phyloP scores from a whole-genome alignment of 2,113 vertebrate genomes.

The Psettodes erumei region DNA sequence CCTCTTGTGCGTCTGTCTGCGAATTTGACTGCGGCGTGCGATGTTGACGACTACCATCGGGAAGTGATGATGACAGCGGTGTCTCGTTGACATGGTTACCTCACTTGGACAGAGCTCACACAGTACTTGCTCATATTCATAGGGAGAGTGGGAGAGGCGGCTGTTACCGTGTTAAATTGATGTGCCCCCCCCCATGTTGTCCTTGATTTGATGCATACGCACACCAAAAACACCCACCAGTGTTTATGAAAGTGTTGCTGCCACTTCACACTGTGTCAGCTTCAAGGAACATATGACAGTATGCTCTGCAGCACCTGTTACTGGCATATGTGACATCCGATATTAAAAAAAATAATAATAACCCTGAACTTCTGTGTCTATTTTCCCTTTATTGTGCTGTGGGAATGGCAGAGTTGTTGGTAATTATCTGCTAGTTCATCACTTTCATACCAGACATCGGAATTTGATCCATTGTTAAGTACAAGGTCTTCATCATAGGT shows the following conservation, averaged over 20 bases:
- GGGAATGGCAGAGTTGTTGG: background rate
- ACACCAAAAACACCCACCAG: constrained; percentile 31
- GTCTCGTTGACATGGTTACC: constrained; percentile 57
- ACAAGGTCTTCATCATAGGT: no score
- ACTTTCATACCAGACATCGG: no score
- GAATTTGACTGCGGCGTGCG: constrained; percentile 6
- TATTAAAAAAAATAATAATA: constrained; percentile 20
- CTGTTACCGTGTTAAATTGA: constrained; percentile 27
- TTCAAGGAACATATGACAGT: constrained; percentile 5
- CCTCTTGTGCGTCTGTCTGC: constrained; percentile 1
- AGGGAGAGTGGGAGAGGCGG: constrained; percentile 4
- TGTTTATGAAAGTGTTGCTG: constrained; percentile 36
- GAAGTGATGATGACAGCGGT: constrained; percentile 23
- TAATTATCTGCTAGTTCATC: no score
- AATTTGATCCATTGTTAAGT: no score
- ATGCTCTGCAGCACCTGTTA: constrained; percentile 42
- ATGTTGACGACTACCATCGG: constrained; percentile 21
- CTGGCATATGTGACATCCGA: constrained; percentile 20
- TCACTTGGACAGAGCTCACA: constrained; percentile 18
- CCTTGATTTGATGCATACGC: constrained; percentile 33
- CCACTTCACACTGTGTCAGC: constrained; percentile 25
- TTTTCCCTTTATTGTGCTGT: constrained; percentile 19
- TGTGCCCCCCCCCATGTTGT: constrained; percentile 13
- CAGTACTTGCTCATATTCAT: background rate
- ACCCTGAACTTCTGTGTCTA: constrained; percentile 17